These are phyloP conservation scores for Rhagoletis pomonella DNA, from an alignment of 1,140 invertebrate species.

Conservation along the genomic window DNA sequence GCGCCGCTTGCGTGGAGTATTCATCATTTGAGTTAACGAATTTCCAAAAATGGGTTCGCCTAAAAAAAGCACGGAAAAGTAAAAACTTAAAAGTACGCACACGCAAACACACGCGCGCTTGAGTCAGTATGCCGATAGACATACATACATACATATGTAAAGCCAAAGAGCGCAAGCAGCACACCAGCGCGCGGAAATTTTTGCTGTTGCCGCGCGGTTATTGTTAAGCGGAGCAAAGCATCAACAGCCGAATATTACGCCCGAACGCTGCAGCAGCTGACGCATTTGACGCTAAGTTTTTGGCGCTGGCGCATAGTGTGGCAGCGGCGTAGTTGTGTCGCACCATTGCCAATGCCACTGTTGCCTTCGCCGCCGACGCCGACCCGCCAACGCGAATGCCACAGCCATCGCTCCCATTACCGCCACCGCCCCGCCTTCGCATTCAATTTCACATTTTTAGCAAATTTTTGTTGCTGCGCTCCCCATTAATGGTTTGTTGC, in stretches of 20 bases:
- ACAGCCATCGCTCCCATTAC: not conserved
- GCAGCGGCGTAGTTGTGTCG: not conserved
- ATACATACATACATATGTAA: not conserved
- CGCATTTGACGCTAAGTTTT: not conserved
- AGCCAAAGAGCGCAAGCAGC: conserved; percentile 15
- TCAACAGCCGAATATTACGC: not conserved
- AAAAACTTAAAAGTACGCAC: not conserved
- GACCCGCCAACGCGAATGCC: not conserved
- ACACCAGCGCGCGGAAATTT: not conserved
- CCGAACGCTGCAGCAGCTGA: not conserved
- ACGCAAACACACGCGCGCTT: not conserved
- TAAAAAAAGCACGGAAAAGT: conserved; percentile 23
- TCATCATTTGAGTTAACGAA: conserved; percentile 23
- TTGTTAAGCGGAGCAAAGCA: not conserved
- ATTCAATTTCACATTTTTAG: conserved; percentile 43
- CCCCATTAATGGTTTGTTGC: conserved; percentile 44
- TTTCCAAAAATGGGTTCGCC: conserved; percentile 37
- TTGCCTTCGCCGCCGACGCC: not conserved
- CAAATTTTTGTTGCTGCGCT: conserved; percentile 42
- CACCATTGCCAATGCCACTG: conserved; percentile 26
- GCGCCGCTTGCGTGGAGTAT: not conserved
- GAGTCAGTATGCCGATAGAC: not conserved
- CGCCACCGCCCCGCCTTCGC: not conserved
- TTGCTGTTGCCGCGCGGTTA: not conserved
- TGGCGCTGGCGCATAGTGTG: not conserved